A percentile compares a stretch with the other conserved stretches of the same genome.
phyloP scores from a whole-genome alignment of 2,113 vertebrate genomes.

The Cebidichthys violaceus region DNA sequence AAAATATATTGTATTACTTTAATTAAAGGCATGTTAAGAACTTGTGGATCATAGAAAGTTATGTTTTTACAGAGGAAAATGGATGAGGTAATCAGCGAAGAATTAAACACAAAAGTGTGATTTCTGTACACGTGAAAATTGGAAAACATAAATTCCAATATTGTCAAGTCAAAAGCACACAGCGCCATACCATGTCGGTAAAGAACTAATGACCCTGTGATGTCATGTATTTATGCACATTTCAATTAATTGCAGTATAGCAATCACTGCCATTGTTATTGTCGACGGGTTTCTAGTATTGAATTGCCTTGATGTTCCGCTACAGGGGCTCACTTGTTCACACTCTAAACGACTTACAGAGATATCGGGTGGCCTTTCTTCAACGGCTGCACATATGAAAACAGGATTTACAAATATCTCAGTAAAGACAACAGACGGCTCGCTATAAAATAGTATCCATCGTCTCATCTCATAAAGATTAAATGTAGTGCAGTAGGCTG shows the following conservation, averaged over 20 bases:
- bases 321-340: neutral
- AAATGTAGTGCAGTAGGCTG: neutral
- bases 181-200: neutral
- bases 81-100: neutral
- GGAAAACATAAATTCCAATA: neutral
- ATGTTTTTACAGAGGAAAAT: neutral
- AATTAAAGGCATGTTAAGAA: neutral
- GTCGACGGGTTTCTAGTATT: neutral
- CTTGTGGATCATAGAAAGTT: neutral
- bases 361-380: neutral
- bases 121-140: neutral
- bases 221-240: neutral
- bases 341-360: no score
- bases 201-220: neutral
- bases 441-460: neutral
- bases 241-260: neutral
- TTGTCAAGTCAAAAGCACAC: neutral
- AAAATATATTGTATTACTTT: neutral
- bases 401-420: neutral
- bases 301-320: neutral
- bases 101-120: neutral
- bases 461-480: neutral
- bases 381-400: neutral
- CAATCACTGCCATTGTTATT: neutral
- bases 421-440: neutral